These are phyloP conservation scores for Zaprionus bogoriensis DNA, from an alignment of 2,888 invertebrate species.

Conservation along the genomic window DNA sequence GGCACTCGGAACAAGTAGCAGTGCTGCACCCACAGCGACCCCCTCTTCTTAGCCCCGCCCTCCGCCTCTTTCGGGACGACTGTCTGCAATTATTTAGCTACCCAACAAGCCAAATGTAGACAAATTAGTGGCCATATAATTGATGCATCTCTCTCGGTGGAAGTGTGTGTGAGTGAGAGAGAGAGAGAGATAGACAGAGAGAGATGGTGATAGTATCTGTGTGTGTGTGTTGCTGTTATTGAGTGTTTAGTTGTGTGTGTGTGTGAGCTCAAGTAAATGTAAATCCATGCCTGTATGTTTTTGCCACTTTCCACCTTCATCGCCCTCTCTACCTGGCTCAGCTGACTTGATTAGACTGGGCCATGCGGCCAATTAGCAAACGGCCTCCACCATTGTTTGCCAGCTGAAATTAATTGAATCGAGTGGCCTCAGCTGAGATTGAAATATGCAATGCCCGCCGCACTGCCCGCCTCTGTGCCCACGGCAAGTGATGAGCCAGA, in stretches of 20 bases:
- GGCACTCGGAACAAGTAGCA: conserved; percentile 19
- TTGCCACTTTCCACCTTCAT: conserved; percentile 12
- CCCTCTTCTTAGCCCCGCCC: not conserved
- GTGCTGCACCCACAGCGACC: not conserved
- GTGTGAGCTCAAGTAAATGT: conserved; percentile 33
- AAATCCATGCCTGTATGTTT: conserved; percentile 54
- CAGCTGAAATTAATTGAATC: conserved; percentile 73
- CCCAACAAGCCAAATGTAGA: conserved; percentile 54
- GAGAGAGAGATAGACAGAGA: not conserved
- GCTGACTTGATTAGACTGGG: conserved; percentile 63
- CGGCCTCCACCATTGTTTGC: conserved; percentile 67
- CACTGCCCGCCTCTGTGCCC: not conserved
- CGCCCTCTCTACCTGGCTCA: not conserved
- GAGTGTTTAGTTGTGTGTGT: conserved; percentile 34
- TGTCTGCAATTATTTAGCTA: conserved; percentile 62
- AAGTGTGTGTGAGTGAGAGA: not conserved
- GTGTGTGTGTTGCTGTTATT: conserved; percentile 18
- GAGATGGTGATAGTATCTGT: not conserved
- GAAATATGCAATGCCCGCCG: conserved; percentile 16
- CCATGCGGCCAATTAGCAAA: conserved; percentile 60
- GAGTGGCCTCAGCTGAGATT: conserved; percentile 68
- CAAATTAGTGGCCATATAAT: conserved; percentile 71
- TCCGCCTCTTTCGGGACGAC: not conserved
- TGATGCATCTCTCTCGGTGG: conserved; percentile 53
- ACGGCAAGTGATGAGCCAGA: too few relatives aligned